A percentile compares a stretch with the other conserved stretches of the same genome.
phyloP scores from a whole-genome alignment of 2,113 vertebrate species.

The Syngnathus scovelli region DNA sequence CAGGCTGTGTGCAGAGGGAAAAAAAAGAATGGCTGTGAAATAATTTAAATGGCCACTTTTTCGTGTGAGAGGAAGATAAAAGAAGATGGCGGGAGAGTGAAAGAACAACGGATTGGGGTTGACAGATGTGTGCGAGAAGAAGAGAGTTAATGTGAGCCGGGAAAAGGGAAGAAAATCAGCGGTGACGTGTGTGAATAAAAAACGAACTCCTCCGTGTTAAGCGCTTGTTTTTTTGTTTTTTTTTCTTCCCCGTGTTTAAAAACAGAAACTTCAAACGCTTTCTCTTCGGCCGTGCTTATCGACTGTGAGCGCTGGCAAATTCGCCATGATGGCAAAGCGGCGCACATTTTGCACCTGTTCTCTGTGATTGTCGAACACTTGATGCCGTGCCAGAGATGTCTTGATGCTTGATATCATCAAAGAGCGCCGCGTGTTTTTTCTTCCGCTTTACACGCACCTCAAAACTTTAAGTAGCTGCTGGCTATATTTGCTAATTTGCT shows the following conservation, averaged over 20 bases:
- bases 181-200: slow-evolving; percentile 41
- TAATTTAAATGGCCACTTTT: slow-evolving; percentile 9
- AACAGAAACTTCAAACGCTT: slow-evolving; percentile 47
- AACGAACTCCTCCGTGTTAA: slow-evolving; percentile 37
- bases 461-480: slow-evolving; percentile 48
- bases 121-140: slow-evolving; percentile 28
- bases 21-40: slow-evolving; percentile 4
- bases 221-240: slow-evolving; percentile 8
- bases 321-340: slow-evolving; percentile 43
- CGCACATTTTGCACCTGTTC: slow-evolving; percentile 49
- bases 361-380: slow-evolving; percentile 60
- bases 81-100: slow-evolving; percentile 3
- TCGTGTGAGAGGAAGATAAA: not conserved
- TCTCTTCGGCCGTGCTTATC: slow-evolving; percentile 26
- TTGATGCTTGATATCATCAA: slow-evolving; percentile 58
- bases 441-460: slow-evolving; percentile 45
- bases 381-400: slow-evolving; percentile 58
- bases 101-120: slow-evolving; percentile 21
- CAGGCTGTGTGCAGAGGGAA: slow-evolving; percentile 73
- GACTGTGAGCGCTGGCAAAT: slow-evolving; percentile 28
- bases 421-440: slow-evolving; percentile 44
- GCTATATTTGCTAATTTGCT: slow-evolving; percentile 11
- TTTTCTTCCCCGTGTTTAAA: slow-evolving; percentile 33
- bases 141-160: slow-evolving; percentile 16
- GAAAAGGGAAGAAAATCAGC: slow-evolving; percentile 38